These are phyloP conservation scores for Aythya fuligula DNA, from an alignment of 2,797 vertebrate species.

Conservation along the genomic window DNA sequence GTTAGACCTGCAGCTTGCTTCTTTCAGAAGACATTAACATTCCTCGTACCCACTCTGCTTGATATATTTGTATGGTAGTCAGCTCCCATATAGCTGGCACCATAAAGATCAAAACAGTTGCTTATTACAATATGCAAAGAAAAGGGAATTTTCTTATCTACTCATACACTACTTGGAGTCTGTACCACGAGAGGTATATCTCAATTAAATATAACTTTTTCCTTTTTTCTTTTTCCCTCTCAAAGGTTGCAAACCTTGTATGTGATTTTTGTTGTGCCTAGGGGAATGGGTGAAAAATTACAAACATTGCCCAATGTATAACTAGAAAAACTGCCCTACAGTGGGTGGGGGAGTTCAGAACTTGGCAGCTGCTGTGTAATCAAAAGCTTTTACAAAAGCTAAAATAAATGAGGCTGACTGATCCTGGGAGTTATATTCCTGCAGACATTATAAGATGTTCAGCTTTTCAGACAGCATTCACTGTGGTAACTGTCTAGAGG, in stretches of 20 bases:
- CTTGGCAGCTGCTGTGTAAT: slow-evolving; percentile 1
- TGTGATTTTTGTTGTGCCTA: background rate
- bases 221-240: background rate
- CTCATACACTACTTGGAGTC: background rate
- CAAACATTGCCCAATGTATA: background rate
- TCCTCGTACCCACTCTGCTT: background rate
- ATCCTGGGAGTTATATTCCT: slow-evolving; percentile 3
- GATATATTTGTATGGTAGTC: background rate
- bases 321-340: slow-evolving; percentile 15
- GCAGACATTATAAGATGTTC: background rate
- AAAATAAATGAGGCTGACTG: background rate
- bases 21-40: background rate
- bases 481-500: background rate
- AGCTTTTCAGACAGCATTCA: background rate
- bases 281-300: slow-evolving; percentile 1
- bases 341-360: background rate
- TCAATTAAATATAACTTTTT: background rate
- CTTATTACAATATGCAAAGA: background rate
- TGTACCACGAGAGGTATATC: background rate
- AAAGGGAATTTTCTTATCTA: background rate
- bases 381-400: slow-evolving; percentile 46
- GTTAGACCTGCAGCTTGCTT: background rate
- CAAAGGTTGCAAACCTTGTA: background rate
- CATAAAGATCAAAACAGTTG: background rate
- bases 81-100: background rate